These are phyloP conservation scores for Festucalex cinctus DNA, from an alignment of 2,113 vertebrate genomes.

Conservation along the genomic window DNA sequence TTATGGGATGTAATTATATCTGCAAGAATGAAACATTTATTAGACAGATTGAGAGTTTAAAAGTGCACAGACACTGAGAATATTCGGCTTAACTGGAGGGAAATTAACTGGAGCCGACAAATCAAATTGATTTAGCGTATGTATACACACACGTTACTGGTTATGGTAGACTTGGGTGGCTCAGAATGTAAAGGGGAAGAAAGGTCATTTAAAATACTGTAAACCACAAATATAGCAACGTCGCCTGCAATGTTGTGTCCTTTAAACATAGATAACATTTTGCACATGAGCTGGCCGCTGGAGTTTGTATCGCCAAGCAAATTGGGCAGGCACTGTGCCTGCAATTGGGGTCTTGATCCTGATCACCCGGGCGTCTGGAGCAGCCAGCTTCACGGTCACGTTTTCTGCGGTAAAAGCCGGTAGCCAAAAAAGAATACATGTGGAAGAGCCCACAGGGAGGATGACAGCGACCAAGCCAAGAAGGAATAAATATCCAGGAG, in stretches of 20 bases:
- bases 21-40: constrained; percentile 10
- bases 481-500: not conserved
- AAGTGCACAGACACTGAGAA: not conserved
- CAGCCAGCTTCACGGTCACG: not conserved
- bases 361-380: not conserved
- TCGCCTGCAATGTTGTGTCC: not conserved
- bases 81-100: not conserved
- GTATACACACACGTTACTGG: not conserved
- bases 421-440: not conserved
- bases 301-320: not conserved
- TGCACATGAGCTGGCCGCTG: not conserved
- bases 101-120: not conserved
- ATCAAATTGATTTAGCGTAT: not conserved
- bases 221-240: not conserved
- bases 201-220: not conserved
- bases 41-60: constrained; percentile 4
- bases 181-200: not conserved
- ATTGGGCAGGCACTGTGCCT: not conserved
- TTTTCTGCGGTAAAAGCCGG: not conserved
- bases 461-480: not conserved
- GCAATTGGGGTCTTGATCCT: not conserved
- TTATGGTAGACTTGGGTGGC: not conserved
- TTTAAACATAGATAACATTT: not conserved
- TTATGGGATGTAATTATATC: constrained; percentile 13
- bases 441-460: not conserved